Base-by-base conservation (phyloP, 2,888 invertebrate genomes). In the Panopea generosa region DNA sequence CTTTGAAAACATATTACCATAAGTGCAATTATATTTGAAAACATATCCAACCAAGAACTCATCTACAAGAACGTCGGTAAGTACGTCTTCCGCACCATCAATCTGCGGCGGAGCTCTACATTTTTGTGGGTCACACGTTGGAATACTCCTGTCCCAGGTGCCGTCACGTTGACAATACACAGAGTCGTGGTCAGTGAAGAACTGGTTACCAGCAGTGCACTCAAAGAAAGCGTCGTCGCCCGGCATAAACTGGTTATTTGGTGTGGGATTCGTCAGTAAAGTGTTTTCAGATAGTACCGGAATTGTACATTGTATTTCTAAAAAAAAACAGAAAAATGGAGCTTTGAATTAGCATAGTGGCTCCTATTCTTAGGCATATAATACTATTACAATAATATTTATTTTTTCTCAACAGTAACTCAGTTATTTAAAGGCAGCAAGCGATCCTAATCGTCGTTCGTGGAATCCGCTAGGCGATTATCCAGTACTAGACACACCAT, bases 101-200 rank as follows among this genome's bases (percentile, higher is more conserved):
- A 90, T 79, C 2, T 26, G 4, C 2, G 89, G 89, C 2, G 90
- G 89, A 18, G 69, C 18, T n/a, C 65, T 62, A 63, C 90, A 89
- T 16, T 60, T 83, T 24, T 86, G 82, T 14, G 77, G 84, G 57
- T 88, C 89, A 73, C 90, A 91, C 1, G 87, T 84, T 16, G 90
- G 90, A 22, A 88, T 80, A 53, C 86, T 88, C 55, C 63, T 81
- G 61, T 88, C 88, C 87, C 88, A 90, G 0, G 86, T 84, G 0
- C 90, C 89, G 63, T 89, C 87, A 6, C 62, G 53, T 59, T 89
- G 87, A 60, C 90, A 90, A 1, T 57, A 49, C 0, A 89, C 85
- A 16, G 84, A 77, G 16, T 71, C 68, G 62, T 89, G 86, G 0
- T 38, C 40, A 0, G 87, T 86, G 27, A 81, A 84, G 50, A 91